Base-by-base conservation (phyloP, 2,888 invertebrate genomes). In the Halictus ligatus region DNA sequence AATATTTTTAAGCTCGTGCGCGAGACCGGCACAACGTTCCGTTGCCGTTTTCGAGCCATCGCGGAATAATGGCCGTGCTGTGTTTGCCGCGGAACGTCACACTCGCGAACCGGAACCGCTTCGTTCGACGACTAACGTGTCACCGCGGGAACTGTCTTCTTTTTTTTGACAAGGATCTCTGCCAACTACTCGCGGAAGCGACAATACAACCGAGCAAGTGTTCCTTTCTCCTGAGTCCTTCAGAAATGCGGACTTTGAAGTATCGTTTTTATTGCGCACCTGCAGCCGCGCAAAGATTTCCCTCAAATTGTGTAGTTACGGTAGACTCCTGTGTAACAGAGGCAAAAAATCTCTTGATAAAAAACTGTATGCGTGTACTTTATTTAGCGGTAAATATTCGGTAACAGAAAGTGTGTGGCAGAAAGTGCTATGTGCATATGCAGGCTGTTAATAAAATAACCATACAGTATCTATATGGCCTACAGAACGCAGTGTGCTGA, bases 1-100 rank as follows among this genome's bases (percentile, higher is more conserved):
- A 72, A 76, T 82, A 83, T 83, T 83, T 83, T 82, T 73, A 83
- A 80, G 13, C 2, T 21, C 58, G 58, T 40, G 58, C 71, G 48
- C 29, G 75, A 50, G 1, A 25, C 50, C 71, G 75, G 40, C 50
- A 3, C 50, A 0, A 21, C 6, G 43, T 74, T 80, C n/a, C n/a
- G 64, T 50, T 82, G 74, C 43, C 64, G 25, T 73, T 81, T 73
- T 74, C 29, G 67, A 60, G 67, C 80, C 74, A 13, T 29, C 29
- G 43, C 71, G 58, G 46, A 78, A 78, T 78, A 73, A 29, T 71
- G 46, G 46, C 58, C 58, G 40, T 43, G 35, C 43, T 18, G 72
- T 81, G 78, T 78, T 40, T 60, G 71, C 35, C 40, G 21, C 43
- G 35, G n/a, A 72, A 78, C 78, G 78, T 50, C 71, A 35, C 35